A percentile compares a stretch with the other conserved stretches of the same genome.
These are phyloP conservation scores for Dendropsophus ebraccatus DNA, from an alignment of 2,113 vertebrate species.

Conservation along the genomic window DNA sequence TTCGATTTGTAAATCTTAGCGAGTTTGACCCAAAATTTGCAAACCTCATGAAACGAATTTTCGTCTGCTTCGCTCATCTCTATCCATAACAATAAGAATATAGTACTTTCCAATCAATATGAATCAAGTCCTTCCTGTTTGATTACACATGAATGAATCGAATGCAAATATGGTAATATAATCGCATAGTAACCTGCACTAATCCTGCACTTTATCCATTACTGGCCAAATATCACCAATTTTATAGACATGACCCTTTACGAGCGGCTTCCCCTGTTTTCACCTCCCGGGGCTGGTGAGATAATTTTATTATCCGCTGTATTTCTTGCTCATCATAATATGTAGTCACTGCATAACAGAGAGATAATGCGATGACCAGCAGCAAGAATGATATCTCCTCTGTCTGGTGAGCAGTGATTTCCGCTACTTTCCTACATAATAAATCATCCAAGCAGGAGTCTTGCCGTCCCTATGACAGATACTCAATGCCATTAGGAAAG, in stretches of 20 bases:
- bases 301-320: not conserved
- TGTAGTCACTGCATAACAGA: not conserved
- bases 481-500: constrained; percentile 24
- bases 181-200: not conserved
- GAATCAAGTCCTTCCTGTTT: not conserved
- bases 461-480: constrained; percentile 12
- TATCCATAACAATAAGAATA: no score
- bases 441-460: not conserved
- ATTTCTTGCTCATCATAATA: not conserved
- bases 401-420: not conserved
- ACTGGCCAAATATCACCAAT: not conserved
- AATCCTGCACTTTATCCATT: not conserved
- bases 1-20: no score
- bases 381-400: not conserved
- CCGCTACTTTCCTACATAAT: not conserved
- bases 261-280: not conserved
- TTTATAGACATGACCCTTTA: not conserved
- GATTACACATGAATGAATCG: not conserved
- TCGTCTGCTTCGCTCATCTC: no score
- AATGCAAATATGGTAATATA: not conserved
- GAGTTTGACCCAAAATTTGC: no score
- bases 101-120: not conserved
- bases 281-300: not conserved
- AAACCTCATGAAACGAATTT: no score
- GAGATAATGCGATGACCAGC: not conserved